These are phyloP conservation scores for Corvus hawaiiensis DNA, from an alignment of 2,113 vertebrate species.

Conservation along the genomic window DNA sequence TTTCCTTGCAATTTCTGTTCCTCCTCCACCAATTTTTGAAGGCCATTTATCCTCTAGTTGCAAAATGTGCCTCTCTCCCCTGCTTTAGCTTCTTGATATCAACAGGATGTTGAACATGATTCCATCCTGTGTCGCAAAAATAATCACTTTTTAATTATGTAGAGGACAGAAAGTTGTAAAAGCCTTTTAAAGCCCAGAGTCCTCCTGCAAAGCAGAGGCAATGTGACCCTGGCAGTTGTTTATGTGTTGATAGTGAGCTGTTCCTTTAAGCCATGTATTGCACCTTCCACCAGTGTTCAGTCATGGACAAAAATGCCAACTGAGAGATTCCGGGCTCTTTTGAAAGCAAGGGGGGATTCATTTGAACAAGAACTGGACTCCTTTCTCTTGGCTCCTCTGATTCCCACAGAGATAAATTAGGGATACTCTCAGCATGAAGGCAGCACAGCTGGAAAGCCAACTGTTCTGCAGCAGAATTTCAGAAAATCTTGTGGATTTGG, in stretches of 20 bases:
- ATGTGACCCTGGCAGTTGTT: neutral
- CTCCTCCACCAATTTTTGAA: slow-evolving; percentile 2
- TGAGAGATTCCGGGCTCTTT: slow-evolving; percentile 17
- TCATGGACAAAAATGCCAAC: neutral
- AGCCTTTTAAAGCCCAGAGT: neutral
- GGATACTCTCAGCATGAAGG: slow-evolving; percentile 6
- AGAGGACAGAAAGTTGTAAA: neutral
- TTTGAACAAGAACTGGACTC: neutral
- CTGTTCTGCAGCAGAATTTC: neutral
- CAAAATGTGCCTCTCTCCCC: neutral
- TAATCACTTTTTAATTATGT: slow-evolving; percentile 38
- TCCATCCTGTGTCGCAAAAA: neutral
- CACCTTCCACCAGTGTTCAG: slow-evolving; percentile 8
- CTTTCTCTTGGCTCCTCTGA: slow-evolving; percentile 11
- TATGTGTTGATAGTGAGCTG: neutral
- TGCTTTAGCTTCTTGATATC: neutral
- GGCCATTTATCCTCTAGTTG: neutral
- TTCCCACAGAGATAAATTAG: neutral
- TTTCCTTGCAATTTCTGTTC: neutral
- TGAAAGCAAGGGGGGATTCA: slow-evolving; percentile 35
- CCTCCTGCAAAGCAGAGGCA: neutral
- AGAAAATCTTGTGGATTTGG: slow-evolving; percentile 1
- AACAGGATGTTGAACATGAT: neutral
- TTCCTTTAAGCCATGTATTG: slow-evolving; percentile 3
- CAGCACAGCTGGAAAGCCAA: neutral